Percentiles rank a stretch among this genome's conserved stretches.
Conservation (phyloP, 1,140 invertebrate genomes). For the Magallana ariakensis region DNA sequence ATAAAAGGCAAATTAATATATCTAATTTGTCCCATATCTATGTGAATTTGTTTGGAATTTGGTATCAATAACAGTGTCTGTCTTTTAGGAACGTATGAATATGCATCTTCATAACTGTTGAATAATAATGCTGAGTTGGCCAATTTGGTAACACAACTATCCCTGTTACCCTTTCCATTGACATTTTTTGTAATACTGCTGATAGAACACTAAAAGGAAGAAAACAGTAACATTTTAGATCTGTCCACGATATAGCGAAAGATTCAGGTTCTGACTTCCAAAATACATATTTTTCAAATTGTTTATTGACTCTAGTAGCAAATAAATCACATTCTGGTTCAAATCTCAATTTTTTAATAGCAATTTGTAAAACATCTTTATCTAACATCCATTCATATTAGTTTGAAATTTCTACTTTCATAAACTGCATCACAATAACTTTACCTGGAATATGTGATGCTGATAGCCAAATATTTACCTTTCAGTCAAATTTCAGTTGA, state of each 20-base stretch:
- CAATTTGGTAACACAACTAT: constrained; percentile 39
- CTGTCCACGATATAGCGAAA: constrained; percentile 13
- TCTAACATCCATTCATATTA: constrained; percentile 47
- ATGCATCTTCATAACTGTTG: constrained; percentile 28
- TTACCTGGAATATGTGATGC: constrained; percentile 15
- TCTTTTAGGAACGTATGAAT: constrained; percentile 5
- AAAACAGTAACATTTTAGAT: constrained; percentile 41
- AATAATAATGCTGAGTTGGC: no score
- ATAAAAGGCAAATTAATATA: constrained; percentile 23
- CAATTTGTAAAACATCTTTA: background rate
- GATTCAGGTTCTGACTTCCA: constrained; percentile 45
- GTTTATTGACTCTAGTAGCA: constrained; percentile 12
- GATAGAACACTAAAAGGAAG: constrained; percentile 33
- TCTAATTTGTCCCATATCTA: constrained; percentile 37
- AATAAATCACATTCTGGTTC: constrained; percentile 47
- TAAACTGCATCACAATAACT: constrained; percentile 1
- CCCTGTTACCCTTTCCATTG: no score
- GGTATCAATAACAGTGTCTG: background rate
- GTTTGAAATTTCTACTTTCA: background rate
- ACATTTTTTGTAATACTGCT: no score
- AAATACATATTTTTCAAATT: constrained; percentile 35
- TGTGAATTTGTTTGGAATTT: background rate
- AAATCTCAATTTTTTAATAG: background rate
- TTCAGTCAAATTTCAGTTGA: no score
- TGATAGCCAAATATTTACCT: constrained; percentile 20